These are phyloP conservation scores for Dipodomys merriami DNA, from an alignment of 2,113 vertebrate species.

Conservation along the genomic window DNA sequence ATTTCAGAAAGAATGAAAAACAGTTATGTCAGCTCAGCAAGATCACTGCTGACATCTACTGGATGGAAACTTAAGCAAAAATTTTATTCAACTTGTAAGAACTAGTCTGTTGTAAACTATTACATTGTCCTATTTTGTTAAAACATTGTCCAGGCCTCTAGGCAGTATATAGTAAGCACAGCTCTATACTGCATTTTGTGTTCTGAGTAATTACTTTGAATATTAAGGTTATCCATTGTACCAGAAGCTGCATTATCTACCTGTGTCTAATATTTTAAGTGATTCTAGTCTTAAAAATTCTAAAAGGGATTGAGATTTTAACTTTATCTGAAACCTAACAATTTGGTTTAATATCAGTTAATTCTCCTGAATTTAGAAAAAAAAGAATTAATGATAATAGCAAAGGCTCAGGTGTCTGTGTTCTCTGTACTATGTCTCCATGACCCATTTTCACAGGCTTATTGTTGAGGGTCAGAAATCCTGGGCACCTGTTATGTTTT, in stretches of 20 bases:
- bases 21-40: conserved; percentile 39
- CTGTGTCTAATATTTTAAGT: background rate
- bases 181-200: background rate
- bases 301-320: background rate
- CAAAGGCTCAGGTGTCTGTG: background rate
- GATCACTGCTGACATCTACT: conserved; percentile 47
- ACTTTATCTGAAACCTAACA: background rate
- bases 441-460: background rate
- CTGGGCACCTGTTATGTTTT: background rate
- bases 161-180: background rate
- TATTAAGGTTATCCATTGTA: background rate
- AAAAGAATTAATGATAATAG: background rate
- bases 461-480: background rate
- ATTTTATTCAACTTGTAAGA: background rate
- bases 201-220: background rate
- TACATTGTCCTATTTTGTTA: background rate
- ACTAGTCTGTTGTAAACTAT: background rate
- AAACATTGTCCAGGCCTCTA: background rate
- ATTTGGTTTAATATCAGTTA: background rate
- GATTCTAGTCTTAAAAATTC: background rate
- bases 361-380: background rate
- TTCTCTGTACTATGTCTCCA: background rate
- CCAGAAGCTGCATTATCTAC: background rate
- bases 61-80: conserved; percentile 36
- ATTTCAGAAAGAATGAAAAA: background rate